Base-by-base conservation (phyloP, 2,888 invertebrate species). In the Lochmaea capreae region DNA sequence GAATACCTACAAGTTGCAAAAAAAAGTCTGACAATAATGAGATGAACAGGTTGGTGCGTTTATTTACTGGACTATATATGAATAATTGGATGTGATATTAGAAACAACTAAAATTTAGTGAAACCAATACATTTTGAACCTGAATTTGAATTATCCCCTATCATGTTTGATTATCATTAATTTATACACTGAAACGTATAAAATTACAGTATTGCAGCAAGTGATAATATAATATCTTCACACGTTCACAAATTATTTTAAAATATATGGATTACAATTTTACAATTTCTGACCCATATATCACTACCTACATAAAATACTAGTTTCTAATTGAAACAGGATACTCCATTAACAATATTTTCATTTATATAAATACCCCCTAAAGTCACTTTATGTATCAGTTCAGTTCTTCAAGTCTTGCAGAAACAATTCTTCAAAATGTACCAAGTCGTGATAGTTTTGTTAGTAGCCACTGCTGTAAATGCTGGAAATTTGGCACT, bases 401-500 rank as follows among this genome's bases (percentile, higher is more conserved):
- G 62, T 63, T 63, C 12, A 39, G 43, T 63, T 39, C 62, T 43
- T 12, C 11, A 16, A 16, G 0, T 43, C 18, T 18, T 59, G 9
- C 5, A 59, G 14, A 59, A 59, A 26, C 33, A 33, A 33, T 33
- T n/a, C 10, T 33, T 12, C 12, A 63, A 63, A 42, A 63, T 63
- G 62, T n/a, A 59, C n/a, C 22, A 26, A 14, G 1, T 59, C 10
- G 12, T 65, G 9, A 1, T 69, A 42, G 4, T 71, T 22, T 43
- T 57, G 12, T 22, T 63, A 42, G 63, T 63, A 54, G 61, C 63
- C 11, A 54, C 70, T 1, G 43, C 62, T 4, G 70, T 43, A 3
- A 70, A 57, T 22, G 70, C 71, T 6, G 71, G 71, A 16, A 57
- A 71, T 58, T 49, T 71, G 39, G 71, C 46, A n/a, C 58, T 71